Evolutionary conservation across 1,140 invertebrate genomes (phyloP).

Genomic region (Papilio helenus): DNA sequence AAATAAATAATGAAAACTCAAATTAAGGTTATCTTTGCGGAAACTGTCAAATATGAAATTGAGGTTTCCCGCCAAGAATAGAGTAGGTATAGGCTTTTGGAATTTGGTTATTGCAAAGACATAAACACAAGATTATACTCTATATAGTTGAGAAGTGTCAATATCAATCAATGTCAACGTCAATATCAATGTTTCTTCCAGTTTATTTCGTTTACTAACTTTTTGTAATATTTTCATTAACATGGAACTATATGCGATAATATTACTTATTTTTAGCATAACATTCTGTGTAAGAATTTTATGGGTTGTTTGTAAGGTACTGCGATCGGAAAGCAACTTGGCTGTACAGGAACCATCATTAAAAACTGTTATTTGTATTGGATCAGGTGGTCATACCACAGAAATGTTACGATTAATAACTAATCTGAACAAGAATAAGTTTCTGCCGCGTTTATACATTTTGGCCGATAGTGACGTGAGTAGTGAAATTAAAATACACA

Average conservation of each 20-base stretch:
- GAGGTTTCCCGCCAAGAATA: constrained; percentile 1
- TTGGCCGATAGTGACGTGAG: constrained; percentile 90
- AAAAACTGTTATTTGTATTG: constrained; percentile 77
- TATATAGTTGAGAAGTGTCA: not conserved
- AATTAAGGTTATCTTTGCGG: not conserved
- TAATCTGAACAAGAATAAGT: constrained; percentile 84
- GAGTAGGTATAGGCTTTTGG: not conserved
- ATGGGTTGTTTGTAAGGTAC: constrained; percentile 60
- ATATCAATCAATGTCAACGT: not conserved
- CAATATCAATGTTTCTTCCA: not conserved
- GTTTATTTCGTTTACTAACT: not conserved
- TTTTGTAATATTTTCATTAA: not conserved
- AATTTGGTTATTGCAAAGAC: not conserved
- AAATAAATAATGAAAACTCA: not conserved
- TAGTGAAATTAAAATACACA: constrained; percentile 87
- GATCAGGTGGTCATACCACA: constrained; percentile 90
- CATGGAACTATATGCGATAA: constrained; percentile 29
- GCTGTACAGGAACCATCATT: constrained; percentile 50
- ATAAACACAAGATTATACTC: too few relatives aligned
- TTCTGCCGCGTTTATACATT: constrained; percentile 89
- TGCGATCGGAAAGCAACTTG: constrained; percentile 49
- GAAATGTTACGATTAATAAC: constrained; percentile 92
- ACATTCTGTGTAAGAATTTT: constrained; percentile 47
- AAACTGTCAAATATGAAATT: constrained; percentile 31
- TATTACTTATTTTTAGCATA: constrained; percentile 32